Evolutionary conservation across 1,140 invertebrate genomes (phyloP).

Genomic region (Solenopsis fugax): DNA sequence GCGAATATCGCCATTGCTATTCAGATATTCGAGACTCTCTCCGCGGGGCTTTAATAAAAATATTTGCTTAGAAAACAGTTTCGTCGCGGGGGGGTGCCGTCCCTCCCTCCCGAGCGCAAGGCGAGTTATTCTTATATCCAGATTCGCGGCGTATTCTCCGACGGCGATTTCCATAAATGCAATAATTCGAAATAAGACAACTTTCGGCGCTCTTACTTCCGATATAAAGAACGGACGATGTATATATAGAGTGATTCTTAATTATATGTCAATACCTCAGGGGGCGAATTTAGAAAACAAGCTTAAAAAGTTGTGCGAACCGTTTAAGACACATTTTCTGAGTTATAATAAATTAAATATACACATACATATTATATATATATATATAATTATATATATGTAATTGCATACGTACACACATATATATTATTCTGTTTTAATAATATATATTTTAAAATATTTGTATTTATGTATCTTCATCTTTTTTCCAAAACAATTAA

Average conservation of each 20-base stretch:
- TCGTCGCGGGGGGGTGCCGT: slow-evolving; percentile 45
- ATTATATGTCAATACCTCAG: slow-evolving; percentile 22
- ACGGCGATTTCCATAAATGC: slow-evolving; percentile 79
- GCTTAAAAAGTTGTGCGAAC: neutral
- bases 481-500: neutral
- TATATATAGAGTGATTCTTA: neutral
- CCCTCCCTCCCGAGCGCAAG: slow-evolving; percentile 57
- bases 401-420: no score
- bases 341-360: neutral
- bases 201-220: slow-evolving; percentile 63
- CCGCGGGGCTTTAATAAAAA: slow-evolving; percentile 80
- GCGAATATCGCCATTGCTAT: slow-evolving; percentile 78
- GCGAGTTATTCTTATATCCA: slow-evolving; percentile 81
- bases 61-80: slow-evolving; percentile 83
- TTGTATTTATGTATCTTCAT: neutral
- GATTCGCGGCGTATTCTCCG: slow-evolving; percentile 72
- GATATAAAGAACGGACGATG: neutral
- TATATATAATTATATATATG: neutral
- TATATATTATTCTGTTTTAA: neutral
- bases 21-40: slow-evolving; percentile 80
- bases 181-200: slow-evolving; percentile 76
- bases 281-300: slow-evolving; percentile 2
- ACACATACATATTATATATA: neutral
- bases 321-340: neutral
- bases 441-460: neutral